Evolutionary conservation across 2,797 vertebrate genomes (phyloP), one percentile per base, ranked within the genome.

Genomic region (Acipenser ruthenus): DNA sequence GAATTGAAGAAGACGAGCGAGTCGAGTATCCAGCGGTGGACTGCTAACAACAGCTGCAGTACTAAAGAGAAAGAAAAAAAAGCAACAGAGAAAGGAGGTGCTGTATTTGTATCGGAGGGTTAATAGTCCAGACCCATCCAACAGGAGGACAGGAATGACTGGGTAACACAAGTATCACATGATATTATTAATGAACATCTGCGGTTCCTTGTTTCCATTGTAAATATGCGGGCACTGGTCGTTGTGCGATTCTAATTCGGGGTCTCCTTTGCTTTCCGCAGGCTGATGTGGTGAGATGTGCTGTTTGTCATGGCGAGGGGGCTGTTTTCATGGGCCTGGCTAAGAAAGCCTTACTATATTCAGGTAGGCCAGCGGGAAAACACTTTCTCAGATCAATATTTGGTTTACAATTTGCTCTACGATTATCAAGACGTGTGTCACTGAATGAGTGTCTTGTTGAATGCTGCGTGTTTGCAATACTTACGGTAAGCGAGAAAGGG

Each of bases 261-360:
- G 6, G 2, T 67, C 11, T 65, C 70, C 59, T 65, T 62, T 58
- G 65, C 70, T 65, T 49, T 49, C 63, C 15, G 67, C 75, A 74
- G 83, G 79, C 68, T 82, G 80, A 80, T 86, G 79, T 68, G 77
- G 91, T 90, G 92, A 93, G 88, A 93, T 93, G 90, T 80, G 77
- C 78, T 71, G 83, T 88, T 74, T 84, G 85, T 86, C 88, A 95
- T 95, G 94, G 94, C 93, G 74, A 90, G 88, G 83, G 85, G 82
- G 86, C 83, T 90, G 85, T 88, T 91, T 84, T 84, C 90, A 79
- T 92, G 90, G 87, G 84, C 90, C 82, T 80, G 92, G 89, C 87
- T 92, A 66, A 89, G 87, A 77, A 94, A 91, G 75, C 88, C 88
- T 76, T 85, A 80, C 72, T 83, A 87, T 79, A 75, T 89, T 71